Evolutionary conservation across 2,113 vertebrate species (phyloP), one percentile per base, ranked within the genome.

Genomic region (Pomatorhinus ruficollis): DNA sequence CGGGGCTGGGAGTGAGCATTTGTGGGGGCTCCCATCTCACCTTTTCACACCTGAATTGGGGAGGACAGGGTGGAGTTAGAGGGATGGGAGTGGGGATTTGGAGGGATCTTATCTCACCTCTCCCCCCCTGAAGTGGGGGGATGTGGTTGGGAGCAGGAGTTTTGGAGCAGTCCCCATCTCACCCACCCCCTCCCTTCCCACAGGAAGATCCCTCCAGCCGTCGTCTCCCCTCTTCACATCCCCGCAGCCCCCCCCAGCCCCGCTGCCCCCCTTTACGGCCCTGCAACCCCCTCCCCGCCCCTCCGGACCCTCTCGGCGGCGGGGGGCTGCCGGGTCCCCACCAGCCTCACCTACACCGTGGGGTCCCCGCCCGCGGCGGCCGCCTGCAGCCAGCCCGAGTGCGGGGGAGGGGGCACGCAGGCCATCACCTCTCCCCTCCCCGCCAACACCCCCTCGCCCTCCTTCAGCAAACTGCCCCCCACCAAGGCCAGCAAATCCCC

Each of bases 161-260:
- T 18, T 24, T 4, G 47, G 35, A 54, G 21, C 59, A 39, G 8
- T 4, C 40, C 30, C 11, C 20, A 11, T 44, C 71, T 91, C 60
- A 89, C 57, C 37, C 42, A 5, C 54, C 92, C 87, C 85, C 22
- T 77, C 33, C 60, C 30, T 71, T 42, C 77, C 59, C 33, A 8
- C 97, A 99, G 99, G 97, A 99, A 98, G 98, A 99, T 99, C 97
- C 99, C 99, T 98, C 99, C 99, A 49, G 98, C 98, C 6, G 96
- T 98, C 56, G 98, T 98, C 47, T 92, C 97, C 96, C 92, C 98
- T 93, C 27, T 94, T 49, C 94, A 95, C 93, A n/a, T 97, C 96
- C 87, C 98, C 94, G 96, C 98, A 4, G 18, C 71, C 5, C 44
- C 61, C 17, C 83, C 71, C 53, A 66, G 52, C 52, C 61, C 71